Conservation (phyloP, 2,888 invertebrate genomes). For the Brenthis hecate region DNA sequence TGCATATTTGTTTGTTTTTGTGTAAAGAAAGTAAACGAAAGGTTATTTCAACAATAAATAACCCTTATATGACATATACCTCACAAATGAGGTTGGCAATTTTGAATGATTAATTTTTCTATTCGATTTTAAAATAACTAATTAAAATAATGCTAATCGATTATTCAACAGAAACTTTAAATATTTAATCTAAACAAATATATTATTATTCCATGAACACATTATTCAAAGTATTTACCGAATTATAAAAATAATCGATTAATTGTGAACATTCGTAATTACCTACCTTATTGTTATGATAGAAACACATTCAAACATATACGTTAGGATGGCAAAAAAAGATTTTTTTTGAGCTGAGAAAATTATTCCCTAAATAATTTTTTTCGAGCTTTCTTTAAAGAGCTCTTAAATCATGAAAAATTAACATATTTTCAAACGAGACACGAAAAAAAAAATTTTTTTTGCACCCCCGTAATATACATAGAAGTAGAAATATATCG, state of each 20-base stretch:
- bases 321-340: no score
- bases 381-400: background rate
- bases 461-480: background rate
- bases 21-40: background rate
- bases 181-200: no score
- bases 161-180: no score
- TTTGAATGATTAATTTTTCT: background rate
- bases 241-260: background rate
- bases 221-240: no score
- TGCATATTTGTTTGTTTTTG: background rate
- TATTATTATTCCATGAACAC: no score
- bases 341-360: no score
- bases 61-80: conserved; percentile 19
- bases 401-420: no score
- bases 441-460: no score
- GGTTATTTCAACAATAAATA: background rate
- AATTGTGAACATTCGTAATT: conserved; percentile 1
- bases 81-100: conserved; percentile 3
- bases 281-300: conserved; percentile 9
- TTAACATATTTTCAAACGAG: no score
- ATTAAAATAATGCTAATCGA: background rate
- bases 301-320: conserved; percentile 17
- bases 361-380: no score
- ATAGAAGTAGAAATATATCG: background rate
- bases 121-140: background rate